phyloP scores from a whole-genome alignment of 2,797 vertebrate genomes.

The Pipistrellus kuhlii region DNA sequence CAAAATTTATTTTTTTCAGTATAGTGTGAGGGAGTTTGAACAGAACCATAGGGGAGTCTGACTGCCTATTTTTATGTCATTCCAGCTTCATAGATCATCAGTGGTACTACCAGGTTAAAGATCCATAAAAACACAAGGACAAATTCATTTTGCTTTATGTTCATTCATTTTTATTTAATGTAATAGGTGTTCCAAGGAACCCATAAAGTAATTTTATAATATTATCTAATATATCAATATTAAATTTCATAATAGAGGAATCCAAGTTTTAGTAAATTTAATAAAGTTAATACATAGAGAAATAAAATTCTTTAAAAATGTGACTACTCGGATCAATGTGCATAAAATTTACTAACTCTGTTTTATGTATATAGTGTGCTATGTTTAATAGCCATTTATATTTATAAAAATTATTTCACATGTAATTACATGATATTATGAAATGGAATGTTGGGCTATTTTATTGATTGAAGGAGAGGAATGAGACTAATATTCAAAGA shows the following conservation, averaged over 20 bases:
- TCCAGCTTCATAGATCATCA: background rate
- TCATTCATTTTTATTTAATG: conserved; percentile 14
- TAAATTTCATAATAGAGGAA: conserved; percentile 12
- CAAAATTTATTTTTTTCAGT: background rate
- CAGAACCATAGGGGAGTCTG: background rate
- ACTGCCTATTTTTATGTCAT: background rate
- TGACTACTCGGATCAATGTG: background rate
- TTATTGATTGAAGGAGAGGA: background rate
- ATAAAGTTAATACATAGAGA: background rate
- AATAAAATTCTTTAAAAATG: conserved; percentile 12
- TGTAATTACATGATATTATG: background rate
- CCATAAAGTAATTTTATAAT: conserved; percentile 55
- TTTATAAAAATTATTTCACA: conserved; percentile 22
- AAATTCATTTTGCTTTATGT: conserved; percentile 44
- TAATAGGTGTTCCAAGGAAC: conserved; percentile 49
- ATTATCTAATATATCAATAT: conserved; percentile 40
- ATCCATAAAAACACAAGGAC: background rate
- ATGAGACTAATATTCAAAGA: background rate
- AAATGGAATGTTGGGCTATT: background rate
- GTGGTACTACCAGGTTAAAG: background rate
- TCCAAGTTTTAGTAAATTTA: conserved; percentile 31
- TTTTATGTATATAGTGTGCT: background rate
- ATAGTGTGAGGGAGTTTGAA: background rate
- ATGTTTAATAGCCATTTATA: background rate
- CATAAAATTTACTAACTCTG: background rate